Base-by-base conservation (phyloP, 2,113 vertebrate species). In the Gambusia holbrooki region DNA sequence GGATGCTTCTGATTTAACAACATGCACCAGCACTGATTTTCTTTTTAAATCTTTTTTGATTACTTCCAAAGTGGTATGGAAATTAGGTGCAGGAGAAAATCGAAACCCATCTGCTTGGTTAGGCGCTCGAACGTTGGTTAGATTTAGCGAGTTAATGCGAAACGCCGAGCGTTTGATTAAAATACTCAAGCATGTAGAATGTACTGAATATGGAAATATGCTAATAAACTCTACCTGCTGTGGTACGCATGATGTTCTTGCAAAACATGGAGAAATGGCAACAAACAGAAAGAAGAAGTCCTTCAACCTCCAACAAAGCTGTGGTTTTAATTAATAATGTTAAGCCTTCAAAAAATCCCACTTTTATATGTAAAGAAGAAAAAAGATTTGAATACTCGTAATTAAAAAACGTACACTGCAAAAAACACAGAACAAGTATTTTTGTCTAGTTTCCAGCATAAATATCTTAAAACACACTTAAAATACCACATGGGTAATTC, bases 1-100 rank as follows among this genome's bases (percentile, higher is more conserved):
- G 70, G 82, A 88, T 69, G 58, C 65, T 68, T 73, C 79, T 76
- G 86, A 77, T 86, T 85, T 71, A 86, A 87, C 79, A 62, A 76
- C 61, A 17, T 17, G 72, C 74, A 33, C 75, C 75, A 12, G 30
- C 37, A 1, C 27, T 9, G 28, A 71, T 70, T 86, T 80, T 75
- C 68, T 62, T 77, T 74, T 58, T 40, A 5, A 65, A 73, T 32
- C 32, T 77, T 88, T 81, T 89, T 79, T 89, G 70, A 89, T 89
- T 85, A n/a, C 67, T 83, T 84, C 85, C 28, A 72, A 73, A 86
- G 70, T 62, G 11, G 66, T 69, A 77, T 83, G 76, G 71, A 90
- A 86, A 86, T 91, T 51, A 83, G 63, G n/a, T 1, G 3, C 69
- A 33, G 27, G 51, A 40, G 27, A 17, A 30, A 70, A 82, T 69